Conservation (phyloP, 2,797 vertebrate species). For the Cygnus olor region DNA sequence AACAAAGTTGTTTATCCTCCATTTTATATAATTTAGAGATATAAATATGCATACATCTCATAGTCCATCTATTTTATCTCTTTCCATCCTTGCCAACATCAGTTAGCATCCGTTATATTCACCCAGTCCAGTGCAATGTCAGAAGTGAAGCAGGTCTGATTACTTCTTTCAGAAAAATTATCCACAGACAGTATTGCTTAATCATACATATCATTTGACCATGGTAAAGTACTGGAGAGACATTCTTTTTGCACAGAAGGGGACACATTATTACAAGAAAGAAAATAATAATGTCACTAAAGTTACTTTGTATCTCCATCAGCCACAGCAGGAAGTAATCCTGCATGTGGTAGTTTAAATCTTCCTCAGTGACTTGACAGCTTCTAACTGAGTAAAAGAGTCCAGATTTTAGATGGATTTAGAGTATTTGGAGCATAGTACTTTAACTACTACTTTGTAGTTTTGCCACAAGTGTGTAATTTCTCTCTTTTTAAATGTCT, state of each 20-base stretch:
- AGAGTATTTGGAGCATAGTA: background rate
- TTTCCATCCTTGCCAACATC: background rate
- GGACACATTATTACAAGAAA: background rate
- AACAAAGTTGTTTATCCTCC: background rate
- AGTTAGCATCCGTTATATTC: background rate
- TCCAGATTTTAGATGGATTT: constrained; percentile 5
- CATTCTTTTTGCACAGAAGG: background rate
- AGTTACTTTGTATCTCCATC: constrained; percentile 6
- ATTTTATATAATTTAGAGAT: background rate
- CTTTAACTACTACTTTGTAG: background rate
- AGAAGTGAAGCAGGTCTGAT: background rate
- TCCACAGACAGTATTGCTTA: background rate
- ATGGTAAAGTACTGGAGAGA: accelerated
- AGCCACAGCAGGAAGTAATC: constrained; percentile 46
- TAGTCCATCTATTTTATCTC: background rate
- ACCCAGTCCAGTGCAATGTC: background rate
- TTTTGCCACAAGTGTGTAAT: accelerated
- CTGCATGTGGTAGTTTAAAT: constrained; percentile 15
- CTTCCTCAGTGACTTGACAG: constrained; percentile 40
- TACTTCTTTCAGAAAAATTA: background rate
- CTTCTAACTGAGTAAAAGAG: constrained; percentile 15
- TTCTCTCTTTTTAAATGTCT: background rate
- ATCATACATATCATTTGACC: background rate
- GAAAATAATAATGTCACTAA: constrained; percentile 40
- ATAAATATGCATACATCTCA: background rate